Base-by-base conservation (phyloP, 2,888 invertebrate genomes). In the Tenthredo amoena region DNA sequence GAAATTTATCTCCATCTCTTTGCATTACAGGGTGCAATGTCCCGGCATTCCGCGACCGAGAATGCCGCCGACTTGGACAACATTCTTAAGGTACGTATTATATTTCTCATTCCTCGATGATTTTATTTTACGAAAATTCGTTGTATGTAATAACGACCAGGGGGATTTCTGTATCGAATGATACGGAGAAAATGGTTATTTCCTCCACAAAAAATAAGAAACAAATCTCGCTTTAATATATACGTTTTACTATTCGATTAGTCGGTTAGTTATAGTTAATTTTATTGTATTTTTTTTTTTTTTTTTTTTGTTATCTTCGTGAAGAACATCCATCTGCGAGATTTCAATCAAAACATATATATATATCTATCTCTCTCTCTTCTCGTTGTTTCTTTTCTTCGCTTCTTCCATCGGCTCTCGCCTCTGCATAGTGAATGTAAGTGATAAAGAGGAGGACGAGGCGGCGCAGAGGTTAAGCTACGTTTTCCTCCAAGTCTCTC, bases 31-130 rank as follows among this genome's bases (percentile, higher is more conserved):
- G 93, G 90, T 86, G 91, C 93, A 88, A 93, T 89, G 85, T 89
- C 92, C 87, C 91, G 93, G 89, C 92, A 93, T 86, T 91, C 91
- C 86, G 94, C 94, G 90, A 95, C 95, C 90, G 95, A 95, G 92
- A 95, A 94, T 92, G 95, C 95, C 89, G 94, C 94, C 77, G 94
- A 95, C 89, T 95, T 96, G 92, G 96, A 96, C 92, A 95, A 95
- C 93, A 96, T 96, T 92, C 94, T 96, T 91, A 96, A 96, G 95
- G 96, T 96, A 93, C 93, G 92, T 89, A 40, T 21, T 10, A 9
- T 15, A 15, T 68, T 34, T 6, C 7, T 65, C 9, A 15, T 65
- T 65, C 4, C 15, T 65, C 5, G 1, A 50, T 31, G 12, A 15
- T 68, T 43, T 26, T 47, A 15, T 47, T 26, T 74, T 15, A 12